These are phyloP conservation scores for Asobara japonica DNA, from an alignment of 1,140 invertebrate genomes.

Conservation along the genomic window DNA sequence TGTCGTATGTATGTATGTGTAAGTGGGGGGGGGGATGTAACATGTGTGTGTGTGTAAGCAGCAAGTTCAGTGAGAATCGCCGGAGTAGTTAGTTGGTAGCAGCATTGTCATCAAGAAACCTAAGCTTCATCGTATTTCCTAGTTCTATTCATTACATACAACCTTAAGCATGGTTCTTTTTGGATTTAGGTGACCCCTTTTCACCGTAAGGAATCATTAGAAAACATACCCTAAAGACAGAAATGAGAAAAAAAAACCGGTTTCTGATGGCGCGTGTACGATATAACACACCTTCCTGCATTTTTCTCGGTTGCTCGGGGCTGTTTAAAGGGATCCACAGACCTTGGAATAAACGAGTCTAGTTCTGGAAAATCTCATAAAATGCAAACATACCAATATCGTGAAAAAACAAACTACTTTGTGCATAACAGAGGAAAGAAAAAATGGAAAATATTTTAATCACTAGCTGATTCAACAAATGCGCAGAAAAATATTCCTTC, in stretches of 20 bases:
- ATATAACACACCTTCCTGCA: slow-evolving; percentile 8
- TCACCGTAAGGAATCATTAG: not conserved
- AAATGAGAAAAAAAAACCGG: slow-evolving; percentile 17
- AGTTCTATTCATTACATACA: too few species aligned
- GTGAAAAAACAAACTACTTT: not conserved
- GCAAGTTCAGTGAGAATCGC: too few species aligned
- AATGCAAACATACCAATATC: not conserved
- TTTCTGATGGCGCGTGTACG: slow-evolving; percentile 8
- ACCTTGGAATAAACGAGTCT: slow-evolving; percentile 14
- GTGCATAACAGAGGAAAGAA: not conserved
- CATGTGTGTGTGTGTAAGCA: too few species aligned
- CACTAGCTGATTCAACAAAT: not conserved
- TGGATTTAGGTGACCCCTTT: slow-evolving; percentile 2
- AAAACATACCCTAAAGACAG: slow-evolving; percentile 1
- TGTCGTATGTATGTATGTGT: too few species aligned
- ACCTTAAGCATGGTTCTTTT: too few species aligned
- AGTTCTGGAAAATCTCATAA: slow-evolving; percentile 5
- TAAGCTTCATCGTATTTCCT: too few species aligned
- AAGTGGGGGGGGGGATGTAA: too few species aligned
- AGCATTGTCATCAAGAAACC: too few species aligned
- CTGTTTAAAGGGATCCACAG: slow-evolving; percentile 1
- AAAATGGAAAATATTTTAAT: not conserved
- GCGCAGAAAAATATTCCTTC: not conserved
- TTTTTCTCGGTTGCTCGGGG: not conserved
- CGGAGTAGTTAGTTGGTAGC: too few species aligned